Percentiles rank a stretch among this genome's conserved stretches.
phyloP scores from a whole-genome alignment of 2,888 invertebrate species.

The Ditula angustiorana region DNA sequence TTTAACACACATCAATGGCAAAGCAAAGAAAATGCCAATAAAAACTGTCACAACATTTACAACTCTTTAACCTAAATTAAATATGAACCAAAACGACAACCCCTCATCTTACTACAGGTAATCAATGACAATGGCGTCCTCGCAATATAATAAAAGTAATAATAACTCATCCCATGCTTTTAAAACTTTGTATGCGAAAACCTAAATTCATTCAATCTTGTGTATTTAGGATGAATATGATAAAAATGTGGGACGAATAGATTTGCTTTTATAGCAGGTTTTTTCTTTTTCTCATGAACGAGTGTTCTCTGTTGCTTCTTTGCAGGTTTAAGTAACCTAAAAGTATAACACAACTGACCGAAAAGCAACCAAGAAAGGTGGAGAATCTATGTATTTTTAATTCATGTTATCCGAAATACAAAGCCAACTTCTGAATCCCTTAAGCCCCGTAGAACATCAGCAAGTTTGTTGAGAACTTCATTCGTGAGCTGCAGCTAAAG shows the following conservation, averaged over 20 bases:
- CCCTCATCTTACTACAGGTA: background rate
- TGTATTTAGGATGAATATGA: background rate
- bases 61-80: no score
- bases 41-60: no score
- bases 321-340: background rate
- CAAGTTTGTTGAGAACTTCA: slow-evolving; percentile 32
- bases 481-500: slow-evolving; percentile 34
- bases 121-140: background rate
- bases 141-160: background rate
- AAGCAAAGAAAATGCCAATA: no score
- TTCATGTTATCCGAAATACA: slow-evolving; percentile 30
- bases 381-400: slow-evolving; percentile 29
- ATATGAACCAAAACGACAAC: background rate
- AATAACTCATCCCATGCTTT: background rate
- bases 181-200: background rate
- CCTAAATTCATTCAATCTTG: background rate
- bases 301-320: no score
- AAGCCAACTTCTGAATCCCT: slow-evolving; percentile 30
- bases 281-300: no score
- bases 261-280: no score
- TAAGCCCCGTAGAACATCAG: slow-evolving; percentile 35
- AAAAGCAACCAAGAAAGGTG: background rate
- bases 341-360: background rate
- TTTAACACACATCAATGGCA: no score
- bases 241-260: no score